Conservation (phyloP, 2,888 invertebrate genomes). For the Pammene aurita region DNA sequence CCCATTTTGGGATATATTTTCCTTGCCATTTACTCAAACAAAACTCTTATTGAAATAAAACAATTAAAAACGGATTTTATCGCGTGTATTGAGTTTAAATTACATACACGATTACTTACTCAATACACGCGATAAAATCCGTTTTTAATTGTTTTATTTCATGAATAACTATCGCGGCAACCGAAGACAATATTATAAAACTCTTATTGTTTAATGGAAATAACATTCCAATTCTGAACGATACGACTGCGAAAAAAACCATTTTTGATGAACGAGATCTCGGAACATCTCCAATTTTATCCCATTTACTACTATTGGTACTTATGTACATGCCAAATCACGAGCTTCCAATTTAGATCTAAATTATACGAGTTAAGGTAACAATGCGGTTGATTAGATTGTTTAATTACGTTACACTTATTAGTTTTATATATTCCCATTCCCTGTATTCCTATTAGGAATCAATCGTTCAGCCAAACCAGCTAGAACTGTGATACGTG, state of each 20-base stretch:
- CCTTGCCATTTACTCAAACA: not conserved
- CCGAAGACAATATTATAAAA: too few relatives aligned
- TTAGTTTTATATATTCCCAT: too few relatives aligned
- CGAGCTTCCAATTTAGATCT: not conserved
- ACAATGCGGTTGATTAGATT: not conserved
- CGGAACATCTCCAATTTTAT: not conserved
- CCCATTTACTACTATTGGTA: not conserved
- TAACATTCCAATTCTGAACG: not conserved
- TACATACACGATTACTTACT: too few relatives aligned
- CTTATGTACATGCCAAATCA: not conserved
- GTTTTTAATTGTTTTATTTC: too few relatives aligned
- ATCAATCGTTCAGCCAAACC: not conserved
- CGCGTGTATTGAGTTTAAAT: too few relatives aligned
- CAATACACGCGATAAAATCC: too few relatives aligned
- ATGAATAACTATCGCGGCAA: too few relatives aligned
- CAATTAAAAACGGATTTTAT: too few relatives aligned
- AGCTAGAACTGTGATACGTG: not conserved
- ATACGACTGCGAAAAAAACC: not conserved
- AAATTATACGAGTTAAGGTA: not conserved
- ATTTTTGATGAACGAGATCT: constrained; percentile 5
- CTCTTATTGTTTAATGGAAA: not conserved
- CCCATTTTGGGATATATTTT: not conserved
- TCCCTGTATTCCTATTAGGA: too few relatives aligned
- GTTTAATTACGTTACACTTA: too few relatives aligned
- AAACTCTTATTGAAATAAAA: too few relatives aligned